Conservation (phyloP, 2,797 vertebrate species). For the Carcharodon carcharias region DNA sequence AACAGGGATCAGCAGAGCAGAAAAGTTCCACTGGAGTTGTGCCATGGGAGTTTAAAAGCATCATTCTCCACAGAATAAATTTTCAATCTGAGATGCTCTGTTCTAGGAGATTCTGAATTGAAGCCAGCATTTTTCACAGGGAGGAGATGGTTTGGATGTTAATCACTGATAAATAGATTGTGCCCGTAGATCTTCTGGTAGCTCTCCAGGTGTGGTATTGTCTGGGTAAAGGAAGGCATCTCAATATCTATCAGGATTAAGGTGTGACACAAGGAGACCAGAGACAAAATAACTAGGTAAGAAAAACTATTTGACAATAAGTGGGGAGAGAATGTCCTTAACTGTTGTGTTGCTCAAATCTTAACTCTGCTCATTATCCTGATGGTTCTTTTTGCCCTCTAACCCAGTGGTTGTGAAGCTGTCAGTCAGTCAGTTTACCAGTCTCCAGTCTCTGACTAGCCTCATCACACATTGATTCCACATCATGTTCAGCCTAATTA, state of each 20-base stretch:
- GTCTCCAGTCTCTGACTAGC: neutral
- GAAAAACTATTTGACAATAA: neutral
- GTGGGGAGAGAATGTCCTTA: neutral
- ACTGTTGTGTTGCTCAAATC: neutral
- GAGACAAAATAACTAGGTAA: neutral
- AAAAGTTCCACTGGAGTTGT: neutral
- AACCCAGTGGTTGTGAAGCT: neutral
- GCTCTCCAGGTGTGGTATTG: neutral
- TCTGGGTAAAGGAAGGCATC: neutral
- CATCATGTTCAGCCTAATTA: conserved; percentile 75
- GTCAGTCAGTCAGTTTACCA: neutral
- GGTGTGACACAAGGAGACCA: neutral
- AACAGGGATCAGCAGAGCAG: neutral
- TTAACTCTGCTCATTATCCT: neutral
- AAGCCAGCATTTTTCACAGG: neutral
- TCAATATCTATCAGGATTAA: neutral
- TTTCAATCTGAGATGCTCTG: neutral
- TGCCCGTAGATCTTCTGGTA: neutral
- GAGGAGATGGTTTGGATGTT: neutral
- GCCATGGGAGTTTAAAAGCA: neutral
- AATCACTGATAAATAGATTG: neutral
- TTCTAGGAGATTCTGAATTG: neutral
- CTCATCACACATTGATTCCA: neutral
- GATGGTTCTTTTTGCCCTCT: too few species aligned
- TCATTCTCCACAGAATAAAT: neutral